Percentiles rank a stretch among this genome's conserved stretches.
Conservation (phyloP, 2,113 vertebrate genomes). For the Engraulis encrasicolus region DNA sequence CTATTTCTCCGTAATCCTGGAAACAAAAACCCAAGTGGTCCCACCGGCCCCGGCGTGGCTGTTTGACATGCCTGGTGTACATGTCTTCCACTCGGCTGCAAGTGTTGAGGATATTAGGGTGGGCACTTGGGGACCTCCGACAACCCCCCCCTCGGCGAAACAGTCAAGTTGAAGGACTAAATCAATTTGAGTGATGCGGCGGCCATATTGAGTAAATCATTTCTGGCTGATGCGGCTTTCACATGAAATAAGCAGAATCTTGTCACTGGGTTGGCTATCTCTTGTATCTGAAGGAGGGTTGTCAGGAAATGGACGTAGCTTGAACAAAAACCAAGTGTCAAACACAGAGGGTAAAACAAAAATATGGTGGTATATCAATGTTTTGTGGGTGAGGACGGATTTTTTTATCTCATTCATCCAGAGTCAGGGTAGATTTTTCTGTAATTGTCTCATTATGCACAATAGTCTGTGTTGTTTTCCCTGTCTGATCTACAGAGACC, state of each 20-base stretch:
- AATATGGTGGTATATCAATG: not conserved
- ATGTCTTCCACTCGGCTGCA: slow-evolving; percentile 66
- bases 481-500: no score
- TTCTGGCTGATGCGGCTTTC: slow-evolving; percentile 64
- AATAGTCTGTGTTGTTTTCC: not conserved
- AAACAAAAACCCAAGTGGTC: slow-evolving; percentile 63
- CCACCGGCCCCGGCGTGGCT: slow-evolving; percentile 60
- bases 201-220: slow-evolving; percentile 66
- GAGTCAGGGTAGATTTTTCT: not conserved
- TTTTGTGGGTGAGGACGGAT: not conserved
- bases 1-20: slow-evolving; percentile 57
- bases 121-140: slow-evolving; percentile 56
- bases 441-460: not conserved
- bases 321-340: not conserved
- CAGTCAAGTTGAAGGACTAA: slow-evolving; percentile 65
- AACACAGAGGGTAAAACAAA: not conserved
- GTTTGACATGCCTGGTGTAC: slow-evolving; percentile 68
- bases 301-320: slow-evolving; percentile 1
- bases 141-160: slow-evolving; percentile 54
- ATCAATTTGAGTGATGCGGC: slow-evolving; percentile 57
- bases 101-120: slow-evolving; percentile 66
- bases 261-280: not conserved
- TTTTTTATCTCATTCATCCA: not conserved
- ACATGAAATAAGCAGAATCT: slow-evolving; percentile 56
- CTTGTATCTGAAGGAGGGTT: slow-evolving; percentile 28